Evolutionary conservation across 2,113 vertebrate species (phyloP).

Genomic region (Chitala chitala): DNA sequence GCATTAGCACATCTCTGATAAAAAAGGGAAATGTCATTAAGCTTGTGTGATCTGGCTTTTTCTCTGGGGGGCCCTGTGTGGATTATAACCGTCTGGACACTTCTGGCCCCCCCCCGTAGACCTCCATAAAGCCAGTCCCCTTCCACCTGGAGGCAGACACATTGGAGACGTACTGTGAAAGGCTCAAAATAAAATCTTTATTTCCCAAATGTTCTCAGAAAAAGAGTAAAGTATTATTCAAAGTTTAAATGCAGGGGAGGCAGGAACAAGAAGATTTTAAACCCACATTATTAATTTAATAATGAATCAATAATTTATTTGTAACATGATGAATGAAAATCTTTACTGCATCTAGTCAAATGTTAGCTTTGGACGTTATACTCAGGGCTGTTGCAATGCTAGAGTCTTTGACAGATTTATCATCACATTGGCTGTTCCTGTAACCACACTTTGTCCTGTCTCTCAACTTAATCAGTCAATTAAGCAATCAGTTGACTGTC

Average conservation of each 20-base stretch:
- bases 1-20: slow-evolving; percentile 61
- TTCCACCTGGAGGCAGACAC: slow-evolving; percentile 2
- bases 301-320: slow-evolving; percentile 57
- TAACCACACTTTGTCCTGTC: neutral
- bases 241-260: slow-evolving; percentile 39
- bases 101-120: slow-evolving; percentile 37
- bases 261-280: slow-evolving; percentile 11
- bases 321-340: slow-evolving; percentile 47
- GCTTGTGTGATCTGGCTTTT: slow-evolving; percentile 52
- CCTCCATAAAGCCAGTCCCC: slow-evolving; percentile 11
- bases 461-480: too few relatives aligned
- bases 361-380: slow-evolving; percentile 5
- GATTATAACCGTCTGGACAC: slow-evolving; percentile 65
- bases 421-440: neutral
- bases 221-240: slow-evolving; percentile 34
- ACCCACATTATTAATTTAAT: slow-evolving; percentile 39
- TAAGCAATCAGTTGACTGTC: too few relatives aligned
- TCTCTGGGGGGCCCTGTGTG: slow-evolving; percentile 48
- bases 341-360: slow-evolving; percentile 54
- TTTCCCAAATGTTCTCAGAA: slow-evolving; percentile 19
- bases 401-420: neutral
- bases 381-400: too few relatives aligned
- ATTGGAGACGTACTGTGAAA: neutral
- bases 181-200: slow-evolving; percentile 20
- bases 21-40: slow-evolving; percentile 64